Base-by-base conservation (phyloP, 2,888 invertebrate genomes). In the Lottia scabra region DNA sequence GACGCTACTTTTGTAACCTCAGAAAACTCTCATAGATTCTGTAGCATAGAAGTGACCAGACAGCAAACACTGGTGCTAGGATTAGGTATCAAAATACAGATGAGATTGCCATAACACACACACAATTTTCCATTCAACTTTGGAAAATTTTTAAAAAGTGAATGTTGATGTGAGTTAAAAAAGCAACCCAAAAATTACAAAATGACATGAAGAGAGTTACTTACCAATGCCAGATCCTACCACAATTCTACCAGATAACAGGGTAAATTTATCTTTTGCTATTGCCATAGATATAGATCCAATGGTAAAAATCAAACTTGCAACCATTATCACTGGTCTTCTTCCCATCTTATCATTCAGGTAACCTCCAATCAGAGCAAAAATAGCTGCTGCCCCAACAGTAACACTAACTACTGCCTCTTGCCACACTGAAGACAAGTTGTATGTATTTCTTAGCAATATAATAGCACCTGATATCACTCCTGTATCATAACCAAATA, bases 401-500 rank as follows among this genome's bases (percentile, higher is more conserved):
- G 91, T 91, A 13, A 84, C 88, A n/a, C 89, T 88, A n/a, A 91
- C 90, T 30, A 91, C 87, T 3, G 26, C 30, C 77, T 91, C 91
- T 77, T 91, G 91, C 91, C 91, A 91, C 5, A 88, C 78, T 8
- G 78, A 77, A 3, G 77, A 77, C 13, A 90, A 75, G 27, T 73
- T 79, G 46, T 77, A 70, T 23, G 74, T 56, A 70, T 88, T 86
- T 73, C 89, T 85, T 26, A 90, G 80, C 46, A 89, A 78, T 38
- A 90, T 84, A 88, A 90, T 89, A 10, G 91, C 90, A 13, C 91
- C 91, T 0, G 91, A 91, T 26, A 91, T 90, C 43, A 91, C 91
- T 13, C 91, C 91, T 0, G 92, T 92, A 78, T 92, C 92, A 81
- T 92, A 92, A 43, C 92, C 92, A 81, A 92, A 92, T 5, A 91